Conservation (phyloP, 1,140 invertebrate genomes). For the Pseudomyrmex pallidus region DNA sequence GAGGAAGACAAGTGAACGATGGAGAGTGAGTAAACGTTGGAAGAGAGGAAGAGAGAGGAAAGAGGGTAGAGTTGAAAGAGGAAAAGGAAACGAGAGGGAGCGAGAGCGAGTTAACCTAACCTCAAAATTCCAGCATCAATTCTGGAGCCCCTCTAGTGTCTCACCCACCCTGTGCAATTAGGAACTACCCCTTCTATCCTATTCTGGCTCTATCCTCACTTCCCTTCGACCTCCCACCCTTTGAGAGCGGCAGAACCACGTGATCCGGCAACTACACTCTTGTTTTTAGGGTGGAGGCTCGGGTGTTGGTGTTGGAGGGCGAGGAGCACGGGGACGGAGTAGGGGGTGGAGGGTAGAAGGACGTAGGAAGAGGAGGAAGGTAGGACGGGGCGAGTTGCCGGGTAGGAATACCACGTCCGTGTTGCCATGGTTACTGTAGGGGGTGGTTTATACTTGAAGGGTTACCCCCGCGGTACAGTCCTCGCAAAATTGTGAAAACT, state of each 20-base stretch:
- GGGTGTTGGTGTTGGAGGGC: constrained; percentile 62
- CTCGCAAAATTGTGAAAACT: constrained; percentile 80
- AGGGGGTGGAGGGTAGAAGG: constrained; percentile 53
- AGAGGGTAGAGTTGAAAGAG: constrained; percentile 22
- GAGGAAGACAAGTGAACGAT: constrained; percentile 44
- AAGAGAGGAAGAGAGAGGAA: constrained; percentile 37
- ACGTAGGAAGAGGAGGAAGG: constrained; percentile 63
- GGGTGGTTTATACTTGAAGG: constrained; percentile 82
- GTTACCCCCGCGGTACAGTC: constrained; percentile 81
- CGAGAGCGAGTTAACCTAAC: constrained; percentile 79
- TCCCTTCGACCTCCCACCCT: constrained; percentile 74
- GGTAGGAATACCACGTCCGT: constrained; percentile 79
- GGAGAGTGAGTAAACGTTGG: constrained; percentile 58
- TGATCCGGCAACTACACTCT: constrained; percentile 81
- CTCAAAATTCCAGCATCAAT: constrained; percentile 84
- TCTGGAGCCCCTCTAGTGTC: constrained; percentile 78
- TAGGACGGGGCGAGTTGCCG: constrained; percentile 70
- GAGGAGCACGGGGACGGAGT: constrained; percentile 54
- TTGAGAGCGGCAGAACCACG: constrained; percentile 75
- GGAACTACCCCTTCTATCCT: constrained; percentile 81
- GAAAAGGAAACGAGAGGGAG: constrained; percentile 60
- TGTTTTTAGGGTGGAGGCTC: constrained; percentile 80
- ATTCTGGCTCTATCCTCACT: constrained; percentile 79
- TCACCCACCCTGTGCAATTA: constrained; percentile 81
- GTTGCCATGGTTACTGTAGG: constrained; percentile 80